A percentile compares a stretch with the other conserved stretches of the same genome.
Evolutionary conservation across 2,113 vertebrate species (phyloP).

Genomic region (Puntigrus tetrazona): DNA sequence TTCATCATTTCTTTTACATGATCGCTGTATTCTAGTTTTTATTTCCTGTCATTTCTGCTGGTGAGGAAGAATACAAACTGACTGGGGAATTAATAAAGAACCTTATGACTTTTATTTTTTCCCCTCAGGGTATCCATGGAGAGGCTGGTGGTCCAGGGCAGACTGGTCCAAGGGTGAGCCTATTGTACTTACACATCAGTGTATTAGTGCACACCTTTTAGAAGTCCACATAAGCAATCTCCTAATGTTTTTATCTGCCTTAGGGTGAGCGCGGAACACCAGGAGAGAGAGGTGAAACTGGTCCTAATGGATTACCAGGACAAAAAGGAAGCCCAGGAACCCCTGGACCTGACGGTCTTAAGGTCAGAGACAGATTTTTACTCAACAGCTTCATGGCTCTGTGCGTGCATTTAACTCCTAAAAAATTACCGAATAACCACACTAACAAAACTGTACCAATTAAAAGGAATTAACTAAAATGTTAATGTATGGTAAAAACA

Average conservation of each 20-base stretch:
- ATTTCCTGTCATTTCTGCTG: neutral
- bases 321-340: constrained; percentile 91
- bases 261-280: constrained; percentile 96
- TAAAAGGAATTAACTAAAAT: neutral
- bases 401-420: neutral
- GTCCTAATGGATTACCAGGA: constrained; percentile 84
- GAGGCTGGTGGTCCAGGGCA: constrained; percentile 85
- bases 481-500: neutral
- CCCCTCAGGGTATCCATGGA: constrained; percentile 87
- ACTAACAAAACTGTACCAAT: neutral
- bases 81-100: neutral
- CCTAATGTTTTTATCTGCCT: neutral
- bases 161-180: constrained; percentile 86
- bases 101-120: constrained; percentile 5
- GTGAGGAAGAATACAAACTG: neutral
- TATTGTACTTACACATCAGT: constrained; percentile 4
- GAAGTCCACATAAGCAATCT: neutral
- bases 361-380: constrained; percentile 73
- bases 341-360: constrained; percentile 89
- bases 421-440: neutral
- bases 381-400: neutral
- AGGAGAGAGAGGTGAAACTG: constrained; percentile 91
- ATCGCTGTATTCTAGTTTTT: neutral
- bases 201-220: neutral
- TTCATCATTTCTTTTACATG: neutral